A percentile compares a stretch with the other conserved stretches of the same genome.
These are phyloP conservation scores for Cyprinus carpio DNA, from an alignment of 2,113 vertebrate species.

Conservation along the genomic window DNA sequence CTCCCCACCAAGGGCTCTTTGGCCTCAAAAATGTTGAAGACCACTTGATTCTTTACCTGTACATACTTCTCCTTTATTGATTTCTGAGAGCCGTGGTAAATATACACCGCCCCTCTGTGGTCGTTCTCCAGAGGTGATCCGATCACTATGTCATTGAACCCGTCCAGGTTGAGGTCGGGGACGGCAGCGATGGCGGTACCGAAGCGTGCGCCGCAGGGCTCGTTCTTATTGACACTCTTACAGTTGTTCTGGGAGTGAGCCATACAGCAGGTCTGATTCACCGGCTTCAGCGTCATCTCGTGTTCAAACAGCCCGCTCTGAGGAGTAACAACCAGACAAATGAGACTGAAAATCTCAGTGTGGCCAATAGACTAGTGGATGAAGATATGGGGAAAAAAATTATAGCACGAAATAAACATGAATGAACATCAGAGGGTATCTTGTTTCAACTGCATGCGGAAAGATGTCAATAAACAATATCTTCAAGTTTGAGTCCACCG, in stretches of 20 bases:
- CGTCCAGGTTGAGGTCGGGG: slow-evolving; percentile 91
- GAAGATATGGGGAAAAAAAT: neutral
- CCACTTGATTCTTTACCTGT: slow-evolving; percentile 74
- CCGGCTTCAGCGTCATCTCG: slow-evolving; percentile 86
- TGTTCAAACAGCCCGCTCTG: slow-evolving; percentile 80
- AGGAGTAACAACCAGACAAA: neutral
- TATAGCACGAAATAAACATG: neutral
- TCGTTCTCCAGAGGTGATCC: slow-evolving; percentile 92
- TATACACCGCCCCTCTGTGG: slow-evolving; percentile 90
- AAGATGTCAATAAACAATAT: too few species aligned
- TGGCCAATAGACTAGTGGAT: neutral
- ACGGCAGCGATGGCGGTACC: slow-evolving; percentile 94
- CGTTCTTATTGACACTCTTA: slow-evolving; percentile 77
- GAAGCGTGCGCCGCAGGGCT: slow-evolving; percentile 91
- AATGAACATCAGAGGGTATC: neutral
- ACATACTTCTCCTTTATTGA: slow-evolving; percentile 82
- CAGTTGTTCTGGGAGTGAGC: slow-evolving; percentile 75
- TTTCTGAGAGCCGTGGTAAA: slow-evolving; percentile 85
- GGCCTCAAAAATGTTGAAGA: neutral
- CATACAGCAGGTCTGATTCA: slow-evolving; percentile 86
- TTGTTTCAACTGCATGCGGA: too few species aligned
- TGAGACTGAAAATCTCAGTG: neutral
- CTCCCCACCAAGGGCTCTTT: neutral
- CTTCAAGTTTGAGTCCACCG: too few species aligned
- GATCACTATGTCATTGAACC: slow-evolving; percentile 88